Evolutionary conservation across 2,888 invertebrate genomes (phyloP).

Genomic region (Melanostoma scalare): DNA sequence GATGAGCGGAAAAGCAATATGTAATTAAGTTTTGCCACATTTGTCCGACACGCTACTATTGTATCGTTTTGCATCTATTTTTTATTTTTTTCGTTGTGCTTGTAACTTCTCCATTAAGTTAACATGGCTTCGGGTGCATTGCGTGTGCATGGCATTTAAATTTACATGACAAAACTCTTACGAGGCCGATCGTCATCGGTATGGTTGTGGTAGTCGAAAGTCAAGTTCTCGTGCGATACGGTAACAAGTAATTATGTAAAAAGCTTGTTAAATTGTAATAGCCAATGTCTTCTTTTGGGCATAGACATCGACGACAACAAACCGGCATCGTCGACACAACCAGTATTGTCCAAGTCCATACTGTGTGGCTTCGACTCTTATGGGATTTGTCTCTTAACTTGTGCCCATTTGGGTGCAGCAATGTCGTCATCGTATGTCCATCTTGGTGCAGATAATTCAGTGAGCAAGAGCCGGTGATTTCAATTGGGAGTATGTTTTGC

Average conservation of each 20-base stretch:
- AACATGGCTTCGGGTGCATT: constrained; percentile 38
- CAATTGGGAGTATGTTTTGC: not conserved
- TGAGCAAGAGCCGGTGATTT: not conserved
- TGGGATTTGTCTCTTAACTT: not conserved
- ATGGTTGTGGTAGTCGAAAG: constrained; percentile 19
- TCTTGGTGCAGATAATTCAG: not conserved
- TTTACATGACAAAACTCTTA: constrained; percentile 51
- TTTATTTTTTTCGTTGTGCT: constrained; percentile 1
- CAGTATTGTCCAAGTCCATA: constrained; percentile 21
- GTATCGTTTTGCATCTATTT: constrained; percentile 7
- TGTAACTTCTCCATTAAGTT: constrained; percentile 41
- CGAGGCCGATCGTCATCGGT: constrained; percentile 28
- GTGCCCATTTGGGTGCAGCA: constrained; percentile 26
- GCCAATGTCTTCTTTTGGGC: constrained; percentile 51
- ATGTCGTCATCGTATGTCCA: constrained; percentile 30
- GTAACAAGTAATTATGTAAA: constrained; percentile 50
- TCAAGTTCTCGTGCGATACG: constrained; percentile 31
- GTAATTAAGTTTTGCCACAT: constrained; percentile 15
- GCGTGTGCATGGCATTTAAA: constrained; percentile 27
- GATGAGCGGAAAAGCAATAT: constrained; percentile 13
- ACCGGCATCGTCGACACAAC: not conserved
- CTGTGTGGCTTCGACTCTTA: not conserved
- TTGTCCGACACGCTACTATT: not conserved
- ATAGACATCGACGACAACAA: constrained; percentile 24
- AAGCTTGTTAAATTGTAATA: constrained; percentile 31